Conservation (phyloP, 2,113 vertebrate species). For the Oenanthe melanoleuca region DNA sequence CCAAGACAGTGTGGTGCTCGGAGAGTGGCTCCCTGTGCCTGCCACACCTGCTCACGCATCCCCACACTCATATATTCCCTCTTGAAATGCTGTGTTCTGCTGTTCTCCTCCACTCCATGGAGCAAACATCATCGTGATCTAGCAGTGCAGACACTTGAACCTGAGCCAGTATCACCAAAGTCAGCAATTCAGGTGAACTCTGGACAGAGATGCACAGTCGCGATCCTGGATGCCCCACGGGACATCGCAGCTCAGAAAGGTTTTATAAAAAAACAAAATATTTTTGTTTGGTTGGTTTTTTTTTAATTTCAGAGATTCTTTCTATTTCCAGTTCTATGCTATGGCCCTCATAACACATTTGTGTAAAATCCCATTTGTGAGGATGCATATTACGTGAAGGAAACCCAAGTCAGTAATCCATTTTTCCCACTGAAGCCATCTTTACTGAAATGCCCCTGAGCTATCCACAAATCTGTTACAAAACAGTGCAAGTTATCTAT, state of each 20-base stretch:
- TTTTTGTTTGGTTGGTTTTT: background rate
- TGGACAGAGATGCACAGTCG: background rate
- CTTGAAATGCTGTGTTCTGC: background rate
- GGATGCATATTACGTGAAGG: background rate
- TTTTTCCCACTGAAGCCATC: background rate
- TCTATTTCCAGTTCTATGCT: background rate
- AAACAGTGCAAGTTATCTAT: background rate
- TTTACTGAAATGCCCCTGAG: background rate
- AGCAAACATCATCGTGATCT: rapidly evolving
- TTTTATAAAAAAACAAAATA: background rate
- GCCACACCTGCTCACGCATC: rapidly evolving
- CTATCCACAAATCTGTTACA: background rate
- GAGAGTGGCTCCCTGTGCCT: background rate
- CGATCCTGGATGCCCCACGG: background rate
- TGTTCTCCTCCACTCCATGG: rapidly evolving
- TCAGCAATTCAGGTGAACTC: background rate
- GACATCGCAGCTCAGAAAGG: rapidly evolving
- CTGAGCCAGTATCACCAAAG: background rate
- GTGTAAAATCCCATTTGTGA: background rate
- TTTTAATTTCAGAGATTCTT: background rate
- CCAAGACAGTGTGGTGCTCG: background rate
- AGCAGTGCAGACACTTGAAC: background rate
- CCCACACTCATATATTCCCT: background rate
- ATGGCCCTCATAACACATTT: background rate
- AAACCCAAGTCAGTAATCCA: background rate